Conservation (phyloP, 2,113 vertebrate genomes). For the Casuarius casuarius region DNA sequence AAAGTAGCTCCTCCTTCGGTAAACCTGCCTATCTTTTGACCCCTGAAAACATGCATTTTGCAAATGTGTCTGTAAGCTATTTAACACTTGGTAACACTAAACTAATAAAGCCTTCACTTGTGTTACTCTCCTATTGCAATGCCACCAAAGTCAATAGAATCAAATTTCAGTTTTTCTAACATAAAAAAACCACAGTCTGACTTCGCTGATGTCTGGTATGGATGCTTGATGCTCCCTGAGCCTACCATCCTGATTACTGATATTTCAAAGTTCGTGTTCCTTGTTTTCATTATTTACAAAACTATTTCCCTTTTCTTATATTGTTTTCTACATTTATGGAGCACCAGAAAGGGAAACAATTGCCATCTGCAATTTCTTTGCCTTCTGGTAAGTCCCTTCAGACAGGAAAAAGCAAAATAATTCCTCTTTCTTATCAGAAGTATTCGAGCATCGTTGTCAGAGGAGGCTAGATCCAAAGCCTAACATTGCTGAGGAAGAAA, state of each 20-base stretch:
- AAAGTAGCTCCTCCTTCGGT: neutral
- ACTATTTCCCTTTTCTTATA: neutral
- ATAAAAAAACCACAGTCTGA: neutral
- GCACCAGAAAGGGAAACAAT: neutral
- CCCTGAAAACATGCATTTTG: neutral
- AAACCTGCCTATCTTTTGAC: neutral
- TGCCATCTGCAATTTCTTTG: neutral
- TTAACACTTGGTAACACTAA: neutral
- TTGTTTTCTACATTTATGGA: neutral
- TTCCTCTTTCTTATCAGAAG: neutral
- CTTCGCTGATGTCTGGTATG: neutral
- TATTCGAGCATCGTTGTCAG: neutral
- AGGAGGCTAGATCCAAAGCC: neutral
- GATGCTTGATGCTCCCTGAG: neutral
- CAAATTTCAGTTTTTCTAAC: fast-evolving
- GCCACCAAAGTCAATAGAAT: neutral
- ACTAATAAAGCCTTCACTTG: neutral
- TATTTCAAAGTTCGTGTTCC: neutral
- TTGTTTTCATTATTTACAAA: neutral
- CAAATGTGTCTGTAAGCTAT: neutral
- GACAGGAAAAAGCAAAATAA: neutral
- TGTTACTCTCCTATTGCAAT: neutral
- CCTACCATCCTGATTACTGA: neutral
- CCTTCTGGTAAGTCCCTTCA: neutral
- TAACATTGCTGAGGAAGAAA: neutral